Evolutionary conservation across 2,797 vertebrate species (phyloP).

Genomic region (Chaunax sp.): DNA sequence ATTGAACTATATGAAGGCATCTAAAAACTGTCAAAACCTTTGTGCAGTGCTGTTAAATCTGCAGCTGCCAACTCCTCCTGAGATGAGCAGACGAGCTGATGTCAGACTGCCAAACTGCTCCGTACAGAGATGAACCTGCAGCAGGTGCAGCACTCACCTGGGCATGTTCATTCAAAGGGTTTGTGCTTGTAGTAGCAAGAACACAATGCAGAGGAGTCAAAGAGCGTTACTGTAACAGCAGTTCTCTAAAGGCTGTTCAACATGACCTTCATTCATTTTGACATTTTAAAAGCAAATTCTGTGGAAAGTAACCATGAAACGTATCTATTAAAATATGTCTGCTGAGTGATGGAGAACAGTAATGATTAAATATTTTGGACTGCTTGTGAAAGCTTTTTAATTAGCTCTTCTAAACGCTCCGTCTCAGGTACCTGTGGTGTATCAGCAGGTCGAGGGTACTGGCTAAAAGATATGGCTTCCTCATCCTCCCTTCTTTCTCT

Average conservation of each 20-base stretch:
- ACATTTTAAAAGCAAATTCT: conserved; percentile 3
- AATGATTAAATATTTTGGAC: conserved; percentile 5
- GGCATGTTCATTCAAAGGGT: conserved; percentile 17
- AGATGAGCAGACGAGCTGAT: conserved; percentile 9
- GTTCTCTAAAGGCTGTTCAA: neutral
- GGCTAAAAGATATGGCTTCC: conserved; percentile 86
- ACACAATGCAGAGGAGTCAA: conserved; percentile 7
- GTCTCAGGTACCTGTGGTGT: conserved; percentile 72
- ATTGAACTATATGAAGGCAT: too few species aligned
- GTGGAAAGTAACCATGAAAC: too few species aligned
- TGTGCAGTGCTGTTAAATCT: neutral
- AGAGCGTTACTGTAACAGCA: neutral
- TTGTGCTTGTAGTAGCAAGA: neutral
- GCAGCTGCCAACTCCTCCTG: conserved; percentile 28
- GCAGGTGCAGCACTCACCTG: conserved; percentile 40
- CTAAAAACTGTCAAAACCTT: neutral
- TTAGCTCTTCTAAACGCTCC: neutral
- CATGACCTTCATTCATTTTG: neutral
- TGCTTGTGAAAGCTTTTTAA: conserved; percentile 17
- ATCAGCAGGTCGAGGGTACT: conserved; percentile 92
- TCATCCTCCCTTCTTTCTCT: conserved; percentile 19
- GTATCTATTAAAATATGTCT: neutral
- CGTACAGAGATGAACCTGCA: conserved; percentile 38
- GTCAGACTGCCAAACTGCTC: conserved; percentile 32
- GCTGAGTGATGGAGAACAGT: neutral